Conservation (phyloP, 2,888 invertebrate species). For the Suillia variegata region DNA sequence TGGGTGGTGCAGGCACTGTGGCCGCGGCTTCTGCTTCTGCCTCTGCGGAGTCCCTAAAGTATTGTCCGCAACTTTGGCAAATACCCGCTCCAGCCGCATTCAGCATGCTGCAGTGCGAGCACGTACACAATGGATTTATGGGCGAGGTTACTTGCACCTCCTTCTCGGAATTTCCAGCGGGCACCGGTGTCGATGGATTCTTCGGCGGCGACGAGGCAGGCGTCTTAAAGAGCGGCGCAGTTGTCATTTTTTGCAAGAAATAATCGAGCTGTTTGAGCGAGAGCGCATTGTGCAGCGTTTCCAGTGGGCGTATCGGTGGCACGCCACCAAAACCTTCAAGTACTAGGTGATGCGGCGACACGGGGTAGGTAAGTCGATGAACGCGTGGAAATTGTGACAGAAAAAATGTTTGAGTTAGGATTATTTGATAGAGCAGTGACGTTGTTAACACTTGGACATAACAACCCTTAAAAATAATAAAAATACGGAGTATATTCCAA, state of each 20-base stretch:
- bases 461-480: too few relatives aligned
- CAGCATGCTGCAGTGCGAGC: background rate
- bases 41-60: too few relatives aligned
- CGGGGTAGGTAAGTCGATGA: too few relatives aligned
- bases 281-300: constrained; percentile 96
- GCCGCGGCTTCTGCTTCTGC: background rate
- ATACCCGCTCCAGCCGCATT: background rate
- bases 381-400: background rate
- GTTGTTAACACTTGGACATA: too few relatives aligned
- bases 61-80: background rate
- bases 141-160: constrained; percentile 25
- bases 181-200: constrained; percentile 65
- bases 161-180: constrained; percentile 14
- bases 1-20: background rate
- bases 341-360: constrained; percentile 63
- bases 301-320: constrained; percentile 93
- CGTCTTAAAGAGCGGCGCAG: constrained; percentile 73
- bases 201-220: constrained; percentile 76
- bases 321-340: constrained; percentile 89
- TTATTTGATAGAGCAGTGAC: background rate
- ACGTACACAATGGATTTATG: constrained; percentile 21
- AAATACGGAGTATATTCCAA: too few relatives aligned
- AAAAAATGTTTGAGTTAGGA: background rate
- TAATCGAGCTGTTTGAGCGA: constrained; percentile 88
- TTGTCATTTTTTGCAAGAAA: constrained; percentile 86